Base-by-base conservation (phyloP, 2,888 invertebrate species). In the Neocrepidodera transversa region DNA sequence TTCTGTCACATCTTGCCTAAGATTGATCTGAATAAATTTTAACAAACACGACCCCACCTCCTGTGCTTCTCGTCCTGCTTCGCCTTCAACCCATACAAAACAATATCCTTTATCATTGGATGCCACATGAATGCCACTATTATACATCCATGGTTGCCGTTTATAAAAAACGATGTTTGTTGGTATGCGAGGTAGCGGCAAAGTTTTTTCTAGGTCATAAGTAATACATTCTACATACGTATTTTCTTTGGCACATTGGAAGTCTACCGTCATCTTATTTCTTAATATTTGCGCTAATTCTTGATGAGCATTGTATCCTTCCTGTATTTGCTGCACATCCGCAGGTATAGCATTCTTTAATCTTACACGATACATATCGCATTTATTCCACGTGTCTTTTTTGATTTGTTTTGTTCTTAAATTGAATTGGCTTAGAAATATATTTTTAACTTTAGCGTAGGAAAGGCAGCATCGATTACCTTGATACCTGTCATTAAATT, bases 161-260 rank as follows among this genome's bases (percentile, higher is more conserved):
- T 71, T 71, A 48, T 68, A 70, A 55, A 67, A 72, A 48, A 68
- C 63, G 23, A 70, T 65, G 58, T 60, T 64, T n/a, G 69, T 70
- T 13, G 71, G 43, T 23, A 43, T 43, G 13, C 43, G 16, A 8
- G 43, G 43, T 14, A 43, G 26, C 6, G 43, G 43, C 11, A 26
- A 18, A 43, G 52, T 54, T 47, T 64, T 61, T 54, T 58, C 61
- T 1, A 61, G 38, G 18, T 62, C 62, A 32, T 62, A 64, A 14
- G 51, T 55, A 35, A 58, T 28, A 45, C 58, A 58, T 49, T 60
- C 65, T n/a, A 60, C 42, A 11, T 52, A 10, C 28, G 55, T 23
- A 13, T 30, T 45, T 40, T 53, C 43, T 52, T 51, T 49, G 20
- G 58, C 55, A 40, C 4, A 51, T 49, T 58, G 38, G 35, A 66